These are phyloP conservation scores for Anarrhichthys ocellatus DNA, from an alignment of 2,113 vertebrate genomes.

Conservation along the genomic window DNA sequence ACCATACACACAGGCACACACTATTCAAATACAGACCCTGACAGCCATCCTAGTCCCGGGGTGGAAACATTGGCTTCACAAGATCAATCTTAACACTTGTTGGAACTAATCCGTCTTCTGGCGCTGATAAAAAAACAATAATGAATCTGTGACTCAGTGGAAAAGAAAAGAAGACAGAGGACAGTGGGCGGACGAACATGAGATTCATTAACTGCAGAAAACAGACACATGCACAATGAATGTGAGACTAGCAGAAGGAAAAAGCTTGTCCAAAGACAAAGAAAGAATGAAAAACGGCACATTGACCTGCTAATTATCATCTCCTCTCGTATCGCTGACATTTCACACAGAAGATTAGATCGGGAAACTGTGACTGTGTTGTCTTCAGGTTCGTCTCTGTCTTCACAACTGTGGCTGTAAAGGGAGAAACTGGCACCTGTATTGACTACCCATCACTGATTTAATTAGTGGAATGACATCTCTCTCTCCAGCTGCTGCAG, in stretches of 20 bases:
- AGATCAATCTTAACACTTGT: constrained; percentile 25
- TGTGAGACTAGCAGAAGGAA: not conserved
- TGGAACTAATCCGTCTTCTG: constrained; percentile 45
- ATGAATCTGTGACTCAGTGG: constrained; percentile 34
- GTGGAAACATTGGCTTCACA: not conserved
- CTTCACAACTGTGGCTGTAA: constrained; percentile 10
- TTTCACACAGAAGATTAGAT: constrained; percentile 15
- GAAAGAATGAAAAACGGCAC: constrained; percentile 15
- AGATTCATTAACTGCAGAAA: constrained; percentile 51
- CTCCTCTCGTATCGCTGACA: not conserved
- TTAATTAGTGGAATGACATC: constrained; percentile 46
- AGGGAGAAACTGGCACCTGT: constrained; percentile 28
- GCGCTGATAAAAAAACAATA: constrained; percentile 56
- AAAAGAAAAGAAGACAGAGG: constrained; percentile 41
- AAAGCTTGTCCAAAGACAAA: not conserved
- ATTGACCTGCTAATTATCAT: constrained; percentile 20
- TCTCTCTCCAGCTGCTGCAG: constrained; percentile 46
- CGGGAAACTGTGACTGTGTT: constrained; percentile 10
- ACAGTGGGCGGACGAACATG: constrained; percentile 8
- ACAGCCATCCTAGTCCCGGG: not conserved
- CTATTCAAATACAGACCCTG: not conserved
- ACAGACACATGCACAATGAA: not conserved
- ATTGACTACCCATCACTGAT: constrained; percentile 54
- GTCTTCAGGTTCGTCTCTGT: constrained; percentile 20
- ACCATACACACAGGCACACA: not conserved